phyloP scores from a whole-genome alignment of 2,888 invertebrate species.

The Tinea semifulvella region DNA sequence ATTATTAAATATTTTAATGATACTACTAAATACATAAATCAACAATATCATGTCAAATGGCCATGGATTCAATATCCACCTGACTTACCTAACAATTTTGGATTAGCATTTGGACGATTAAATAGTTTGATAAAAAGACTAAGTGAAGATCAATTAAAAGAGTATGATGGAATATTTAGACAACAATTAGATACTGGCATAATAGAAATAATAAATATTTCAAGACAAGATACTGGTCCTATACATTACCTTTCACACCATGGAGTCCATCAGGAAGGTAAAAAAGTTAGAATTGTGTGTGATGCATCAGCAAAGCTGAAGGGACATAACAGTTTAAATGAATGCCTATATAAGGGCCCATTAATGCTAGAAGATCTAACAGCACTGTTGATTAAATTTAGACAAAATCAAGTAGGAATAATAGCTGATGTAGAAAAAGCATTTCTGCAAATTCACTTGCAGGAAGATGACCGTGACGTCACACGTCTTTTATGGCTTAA shows the following conservation, averaged over 20 bases:
- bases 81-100: too few species aligned
- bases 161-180: slow-evolving; percentile 15
- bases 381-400: slow-evolving; percentile 21
- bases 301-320: slow-evolving; percentile 21
- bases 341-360: slow-evolving; percentile 23
- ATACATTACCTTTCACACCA: slow-evolving; percentile 22
- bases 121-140: too few species aligned
- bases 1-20: too few species aligned
- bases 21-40: too few species aligned
- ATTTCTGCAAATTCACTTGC: slow-evolving; percentile 23
- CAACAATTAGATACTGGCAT: slow-evolving; percentile 14
- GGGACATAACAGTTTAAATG: slow-evolving; percentile 21
- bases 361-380: slow-evolving; percentile 23
- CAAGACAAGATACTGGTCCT: not conserved
- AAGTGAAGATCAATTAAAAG: too few species aligned
- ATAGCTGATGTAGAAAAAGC: slow-evolving; percentile 24
- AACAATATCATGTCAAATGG: too few species aligned
- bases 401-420: slow-evolving; percentile 20
- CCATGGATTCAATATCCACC: too few species aligned
- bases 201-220: slow-evolving; percentile 9
- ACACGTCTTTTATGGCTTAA: slow-evolving; percentile 23
- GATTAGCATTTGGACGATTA: too few species aligned
- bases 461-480: slow-evolving; percentile 21
- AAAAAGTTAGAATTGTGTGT: slow-evolving; percentile 20
- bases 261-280: slow-evolving; percentile 11